These are phyloP conservation scores for Nothocercus julius DNA, from an alignment of 2,113 vertebrate genomes.

Conservation along the genomic window DNA sequence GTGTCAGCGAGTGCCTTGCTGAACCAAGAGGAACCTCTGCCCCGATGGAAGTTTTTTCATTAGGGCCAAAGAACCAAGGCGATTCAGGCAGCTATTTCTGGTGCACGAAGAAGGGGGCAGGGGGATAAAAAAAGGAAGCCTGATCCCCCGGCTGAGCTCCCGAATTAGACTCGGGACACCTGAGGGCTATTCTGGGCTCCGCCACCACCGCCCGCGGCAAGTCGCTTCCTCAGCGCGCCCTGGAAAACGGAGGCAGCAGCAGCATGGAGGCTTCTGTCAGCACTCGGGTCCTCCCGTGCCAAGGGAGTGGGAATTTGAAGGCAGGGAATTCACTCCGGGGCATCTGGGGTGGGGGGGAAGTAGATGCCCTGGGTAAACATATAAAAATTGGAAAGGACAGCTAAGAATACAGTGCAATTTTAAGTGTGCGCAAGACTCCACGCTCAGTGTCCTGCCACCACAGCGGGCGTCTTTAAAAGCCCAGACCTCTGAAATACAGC, in stretches of 20 bases:
- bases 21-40: slow-evolving; percentile 15
- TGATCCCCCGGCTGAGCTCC: slow-evolving; percentile 53
- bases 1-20: neutral
- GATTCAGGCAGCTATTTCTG: slow-evolving; percentile 36
- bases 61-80: neutral
- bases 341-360: neutral
- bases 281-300: fast-evolving
- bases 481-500: neutral
- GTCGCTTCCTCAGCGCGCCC: neutral
- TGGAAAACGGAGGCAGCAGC: slow-evolving; percentile 15
- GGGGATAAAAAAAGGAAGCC: slow-evolving; percentile 40
- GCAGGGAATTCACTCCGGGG: neutral
- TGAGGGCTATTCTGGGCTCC: slow-evolving; percentile 63
- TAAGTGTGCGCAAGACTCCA: neutral
- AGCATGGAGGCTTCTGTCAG: neutral
- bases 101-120: slow-evolving; percentile 5
- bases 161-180: slow-evolving; percentile 58
- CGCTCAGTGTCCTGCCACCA: slow-evolving; percentile 19
- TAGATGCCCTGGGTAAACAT: neutral
- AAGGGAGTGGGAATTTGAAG: fast-evolving
- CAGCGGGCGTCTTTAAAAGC: neutral
- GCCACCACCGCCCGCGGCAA: neutral
- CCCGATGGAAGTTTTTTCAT: neutral
- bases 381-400: neutral
- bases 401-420: neutral